A percentile compares a stretch with the other conserved stretches of the same genome.
Conservation (phyloP, 2,113 vertebrate genomes). For the Heterotilapia buettikoferi region DNA sequence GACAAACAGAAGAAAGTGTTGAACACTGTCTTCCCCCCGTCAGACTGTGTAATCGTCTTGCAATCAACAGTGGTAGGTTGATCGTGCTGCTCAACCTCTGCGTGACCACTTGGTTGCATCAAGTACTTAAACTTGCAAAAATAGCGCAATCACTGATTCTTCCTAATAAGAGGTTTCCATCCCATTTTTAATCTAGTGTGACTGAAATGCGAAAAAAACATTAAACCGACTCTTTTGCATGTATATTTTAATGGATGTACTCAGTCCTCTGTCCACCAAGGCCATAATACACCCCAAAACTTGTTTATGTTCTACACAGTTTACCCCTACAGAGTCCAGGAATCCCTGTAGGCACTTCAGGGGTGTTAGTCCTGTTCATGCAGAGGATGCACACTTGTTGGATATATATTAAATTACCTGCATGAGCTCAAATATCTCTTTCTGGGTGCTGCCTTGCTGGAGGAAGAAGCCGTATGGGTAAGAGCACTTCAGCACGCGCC, state of each 20-base stretch:
- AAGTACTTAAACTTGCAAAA: neutral
- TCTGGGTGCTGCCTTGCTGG: slow-evolving; percentile 99
- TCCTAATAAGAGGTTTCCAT: neutral
- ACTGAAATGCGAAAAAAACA: neutral
- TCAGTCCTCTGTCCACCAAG: neutral
- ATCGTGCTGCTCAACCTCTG: neutral
- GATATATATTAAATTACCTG: slow-evolving; percentile 75
- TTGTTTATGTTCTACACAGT: neutral
- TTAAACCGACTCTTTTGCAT: neutral
- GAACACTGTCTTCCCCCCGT: neutral
- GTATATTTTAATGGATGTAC: neutral
- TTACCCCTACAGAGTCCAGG: neutral
- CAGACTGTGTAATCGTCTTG: neutral
- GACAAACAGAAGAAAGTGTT: neutral
- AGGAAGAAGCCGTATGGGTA: slow-evolving; percentile 99
- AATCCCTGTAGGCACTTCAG: neutral
- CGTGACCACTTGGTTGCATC: neutral
- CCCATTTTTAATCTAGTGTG: neutral
- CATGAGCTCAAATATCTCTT: slow-evolving; percentile 99
- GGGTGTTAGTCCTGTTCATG: neutral
- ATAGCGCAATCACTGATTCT: neutral
- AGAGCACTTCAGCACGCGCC: slow-evolving; percentile 98
- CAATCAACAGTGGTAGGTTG: neutral
- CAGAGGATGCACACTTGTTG: neutral
- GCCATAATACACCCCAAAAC: neutral